Percentiles rank a stretch among this genome's conserved stretches.
Conservation (phyloP, 1,140 invertebrate genomes). For the Triops longicaudatus region DNA sequence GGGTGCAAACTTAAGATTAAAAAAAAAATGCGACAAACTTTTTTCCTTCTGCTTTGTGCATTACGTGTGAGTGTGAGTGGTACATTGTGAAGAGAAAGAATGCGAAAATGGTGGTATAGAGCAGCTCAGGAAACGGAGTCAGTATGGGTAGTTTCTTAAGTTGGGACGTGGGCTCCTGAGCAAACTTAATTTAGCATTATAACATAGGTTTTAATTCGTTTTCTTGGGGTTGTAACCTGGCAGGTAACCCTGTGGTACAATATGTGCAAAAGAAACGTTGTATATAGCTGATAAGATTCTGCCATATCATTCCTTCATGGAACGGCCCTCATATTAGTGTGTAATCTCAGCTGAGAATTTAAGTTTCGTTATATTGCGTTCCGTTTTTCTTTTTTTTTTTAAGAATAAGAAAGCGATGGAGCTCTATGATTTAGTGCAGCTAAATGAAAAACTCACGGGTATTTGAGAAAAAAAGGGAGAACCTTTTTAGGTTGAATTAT, state of each 20-base stretch:
- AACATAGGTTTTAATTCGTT: not conserved
- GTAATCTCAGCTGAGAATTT: not conserved
- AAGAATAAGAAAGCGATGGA: not conserved
- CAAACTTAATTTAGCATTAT: not conserved
- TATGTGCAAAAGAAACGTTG: not conserved
- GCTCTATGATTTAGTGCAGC: not conserved
- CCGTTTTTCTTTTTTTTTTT: not conserved
- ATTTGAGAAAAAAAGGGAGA: not conserved
- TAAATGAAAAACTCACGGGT: not conserved
- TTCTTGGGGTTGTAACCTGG: not conserved
- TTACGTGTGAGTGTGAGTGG: not conserved
- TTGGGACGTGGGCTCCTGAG: not conserved
- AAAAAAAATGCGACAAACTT: not conserved
- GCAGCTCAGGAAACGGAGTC: constrained; percentile 10
- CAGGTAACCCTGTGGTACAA: not conserved
- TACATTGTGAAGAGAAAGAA: not conserved
- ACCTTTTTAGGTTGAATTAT: not conserved
- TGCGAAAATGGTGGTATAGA: not conserved
- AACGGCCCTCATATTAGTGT: not conserved
- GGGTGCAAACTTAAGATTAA: not conserved
- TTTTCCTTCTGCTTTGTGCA: constrained; percentile 8
- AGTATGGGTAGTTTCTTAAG: not conserved
- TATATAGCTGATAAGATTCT: not conserved
- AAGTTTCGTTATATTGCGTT: not conserved
- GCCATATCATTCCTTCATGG: constrained; percentile 9